Evolutionary conservation across 2,888 invertebrate species (phyloP).

Genomic region (Platerodrilus igneus): DNA sequence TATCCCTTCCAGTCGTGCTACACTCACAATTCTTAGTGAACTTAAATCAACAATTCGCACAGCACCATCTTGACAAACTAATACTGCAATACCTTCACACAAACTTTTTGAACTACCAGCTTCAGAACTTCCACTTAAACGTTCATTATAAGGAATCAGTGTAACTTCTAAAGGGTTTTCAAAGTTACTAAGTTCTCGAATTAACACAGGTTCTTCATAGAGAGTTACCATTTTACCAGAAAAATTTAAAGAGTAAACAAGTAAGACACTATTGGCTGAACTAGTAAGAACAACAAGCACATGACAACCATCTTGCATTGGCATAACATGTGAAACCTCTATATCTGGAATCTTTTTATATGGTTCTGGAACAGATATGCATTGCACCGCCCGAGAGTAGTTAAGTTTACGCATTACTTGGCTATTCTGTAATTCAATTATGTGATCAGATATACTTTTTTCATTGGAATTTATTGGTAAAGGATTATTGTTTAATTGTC

Average conservation of each 20-base stretch:
- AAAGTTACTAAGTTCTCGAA: conserved; percentile 57
- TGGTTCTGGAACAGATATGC: conserved; percentile 53
- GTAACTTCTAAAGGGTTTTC: conserved; percentile 69
- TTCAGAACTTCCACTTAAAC: conserved; percentile 19
- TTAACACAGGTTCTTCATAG: conserved; percentile 57
- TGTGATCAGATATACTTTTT: conserved; percentile 47
- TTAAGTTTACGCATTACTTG: conserved; percentile 42
- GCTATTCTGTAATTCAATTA: conserved; percentile 43
- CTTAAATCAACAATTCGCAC: conserved; percentile 67
- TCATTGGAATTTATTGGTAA: conserved; percentile 23
- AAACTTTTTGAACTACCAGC: conserved; percentile 18
- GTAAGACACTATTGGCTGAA: conserved; percentile 47
- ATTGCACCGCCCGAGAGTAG: conserved; percentile 54
- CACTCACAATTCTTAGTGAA: conserved; percentile 64
- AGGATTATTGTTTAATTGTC: conserved; percentile 28
- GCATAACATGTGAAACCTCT: conserved; percentile 59
- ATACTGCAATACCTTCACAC: conserved; percentile 61
- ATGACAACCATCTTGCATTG: conserved; percentile 65
- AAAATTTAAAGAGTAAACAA: conserved; percentile 56
- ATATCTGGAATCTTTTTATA: conserved; percentile 51
- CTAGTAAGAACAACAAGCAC: conserved; percentile 57
- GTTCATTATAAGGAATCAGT: conserved; percentile 57
- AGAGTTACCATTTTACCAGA: conserved; percentile 51
- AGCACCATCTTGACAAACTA: conserved; percentile 71
- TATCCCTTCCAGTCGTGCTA: conserved; percentile 62